Percentiles rank a stretch among this genome's conserved stretches.
Evolutionary conservation across 2,888 invertebrate species (phyloP).

Genomic region (Drosophila fulvimacula): DNA sequence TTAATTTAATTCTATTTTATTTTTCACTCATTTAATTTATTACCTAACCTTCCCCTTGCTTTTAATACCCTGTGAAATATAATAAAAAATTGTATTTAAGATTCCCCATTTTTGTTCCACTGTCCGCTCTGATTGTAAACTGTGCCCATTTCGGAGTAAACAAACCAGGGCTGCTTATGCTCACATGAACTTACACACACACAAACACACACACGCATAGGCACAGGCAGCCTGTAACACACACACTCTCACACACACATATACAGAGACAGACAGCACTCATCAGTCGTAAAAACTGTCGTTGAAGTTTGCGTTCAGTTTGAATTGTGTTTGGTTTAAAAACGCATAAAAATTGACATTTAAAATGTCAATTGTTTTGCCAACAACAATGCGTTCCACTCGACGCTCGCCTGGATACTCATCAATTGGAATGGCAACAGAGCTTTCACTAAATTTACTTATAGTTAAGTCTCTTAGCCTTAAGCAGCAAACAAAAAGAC

Average conservation of each 20-base stretch:
- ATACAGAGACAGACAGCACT: not conserved
- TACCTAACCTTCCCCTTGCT: too few species aligned
- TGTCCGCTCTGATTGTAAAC: conserved; percentile 29
- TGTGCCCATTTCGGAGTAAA: conserved; percentile 54
- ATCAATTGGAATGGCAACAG: conserved; percentile 32
- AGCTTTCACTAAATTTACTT: conserved; percentile 5
- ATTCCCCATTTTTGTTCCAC: conserved; percentile 19
- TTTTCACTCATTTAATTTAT: not conserved
- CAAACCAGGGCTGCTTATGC: conserved; percentile 45
- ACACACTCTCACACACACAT: not conserved
- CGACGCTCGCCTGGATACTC: conserved; percentile 12
- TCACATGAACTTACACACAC: not conserved
- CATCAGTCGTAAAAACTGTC: conserved; percentile 52
- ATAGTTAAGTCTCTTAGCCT: not conserved
- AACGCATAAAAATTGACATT: conserved; percentile 58
- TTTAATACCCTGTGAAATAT: not conserved
- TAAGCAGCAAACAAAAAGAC: not conserved
- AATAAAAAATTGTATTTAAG: not conserved
- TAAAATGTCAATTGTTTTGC: conserved; percentile 51
- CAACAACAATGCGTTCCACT: conserved; percentile 31
- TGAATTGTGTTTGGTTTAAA: conserved; percentile 62
- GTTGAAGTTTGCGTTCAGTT: conserved; percentile 58
- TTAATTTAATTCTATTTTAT: not conserved
- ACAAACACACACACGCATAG: not conserved
- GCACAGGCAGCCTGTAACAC: conserved; percentile 6